These are phyloP conservation scores for Callithrix jacchus DNA, from an alignment of 2,113 vertebrate genomes.

Conservation along the genomic window DNA sequence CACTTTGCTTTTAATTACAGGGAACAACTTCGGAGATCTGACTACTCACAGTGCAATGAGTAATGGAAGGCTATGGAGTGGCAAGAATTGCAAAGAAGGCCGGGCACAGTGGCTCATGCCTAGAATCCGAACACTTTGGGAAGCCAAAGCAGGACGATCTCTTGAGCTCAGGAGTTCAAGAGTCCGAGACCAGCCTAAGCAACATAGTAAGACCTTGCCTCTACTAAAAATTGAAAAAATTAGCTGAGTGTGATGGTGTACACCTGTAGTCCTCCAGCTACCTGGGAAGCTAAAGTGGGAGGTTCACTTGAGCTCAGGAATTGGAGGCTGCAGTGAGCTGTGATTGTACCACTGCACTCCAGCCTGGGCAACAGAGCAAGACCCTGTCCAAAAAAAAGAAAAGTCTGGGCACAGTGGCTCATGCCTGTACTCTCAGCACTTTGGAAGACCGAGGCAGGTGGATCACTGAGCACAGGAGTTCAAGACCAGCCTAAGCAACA, in stretches of 20 bases:
- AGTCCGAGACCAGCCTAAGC: neutral
- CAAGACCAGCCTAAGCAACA: neutral
- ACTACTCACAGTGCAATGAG: neutral
- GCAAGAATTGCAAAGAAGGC: neutral
- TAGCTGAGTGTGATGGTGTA: neutral
- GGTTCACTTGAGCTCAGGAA: neutral
- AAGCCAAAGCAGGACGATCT: neutral
- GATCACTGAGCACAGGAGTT: neutral
- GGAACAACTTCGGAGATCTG: neutral
- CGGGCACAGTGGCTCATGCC: neutral
- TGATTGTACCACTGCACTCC: neutral
- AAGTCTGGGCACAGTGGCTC: neutral
- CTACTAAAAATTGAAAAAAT: neutral
- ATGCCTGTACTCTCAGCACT: neutral
- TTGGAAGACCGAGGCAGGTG: neutral
- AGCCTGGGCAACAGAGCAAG: neutral
- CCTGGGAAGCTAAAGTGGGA: neutral
- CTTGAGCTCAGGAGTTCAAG: neutral
- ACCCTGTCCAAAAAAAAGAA: too few species aligned
- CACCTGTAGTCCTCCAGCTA: neutral
- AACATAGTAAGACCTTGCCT: neutral
- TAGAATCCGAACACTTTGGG: neutral
- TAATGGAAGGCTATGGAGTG: neutral
- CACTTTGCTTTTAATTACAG: neutral
- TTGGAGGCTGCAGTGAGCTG: neutral